These are phyloP conservation scores for Caenorhabditis latens DNA, from an alignment of 1,140 invertebrate species.

Conservation along the genomic window DNA sequence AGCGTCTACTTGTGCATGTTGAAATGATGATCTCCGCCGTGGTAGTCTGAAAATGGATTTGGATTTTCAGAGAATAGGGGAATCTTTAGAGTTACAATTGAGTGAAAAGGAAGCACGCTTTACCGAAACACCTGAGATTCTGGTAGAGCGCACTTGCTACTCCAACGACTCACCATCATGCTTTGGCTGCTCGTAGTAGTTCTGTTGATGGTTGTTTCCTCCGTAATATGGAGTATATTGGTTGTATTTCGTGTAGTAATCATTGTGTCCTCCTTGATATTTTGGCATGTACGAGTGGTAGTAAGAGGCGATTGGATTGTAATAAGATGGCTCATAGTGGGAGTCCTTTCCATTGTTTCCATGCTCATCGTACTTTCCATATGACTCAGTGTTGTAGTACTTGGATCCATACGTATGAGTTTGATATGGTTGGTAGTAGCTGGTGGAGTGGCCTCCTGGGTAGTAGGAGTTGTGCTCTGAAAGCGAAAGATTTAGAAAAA, in stretches of 20 bases:
- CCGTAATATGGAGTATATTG: conserved; percentile 47
- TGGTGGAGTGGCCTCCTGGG: conserved; percentile 28
- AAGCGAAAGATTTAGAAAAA: not conserved
- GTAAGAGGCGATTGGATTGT: conserved; percentile 53
- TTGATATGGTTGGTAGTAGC: conserved; percentile 43
- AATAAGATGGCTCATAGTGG: conserved; percentile 26
- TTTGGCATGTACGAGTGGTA: conserved; percentile 45
- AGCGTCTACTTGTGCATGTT: conserved; percentile 27
- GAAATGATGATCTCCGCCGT: conserved; percentile 27
- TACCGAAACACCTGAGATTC: too few species aligned
- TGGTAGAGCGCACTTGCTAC: too few species aligned
- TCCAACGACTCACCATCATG: conserved; percentile 2
- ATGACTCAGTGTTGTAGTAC: conserved; percentile 48
- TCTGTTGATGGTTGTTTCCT: conserved; percentile 12
- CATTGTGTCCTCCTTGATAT: conserved; percentile 41
- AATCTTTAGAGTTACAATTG: too few species aligned
- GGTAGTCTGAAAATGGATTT: conserved; percentile 19
- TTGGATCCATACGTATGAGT: conserved; percentile 27
- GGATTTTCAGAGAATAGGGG: not conserved
- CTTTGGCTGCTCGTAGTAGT: conserved; percentile 47
- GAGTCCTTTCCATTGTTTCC: conserved; percentile 37
- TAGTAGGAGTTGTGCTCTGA: conserved; percentile 46
- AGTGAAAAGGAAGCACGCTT: too few species aligned
- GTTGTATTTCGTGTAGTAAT: conserved; percentile 55
- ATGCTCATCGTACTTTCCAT: conserved; percentile 52